Evolutionary conservation across 2,797 vertebrate species (phyloP), one percentile per base, ranked within the genome.

Genomic region (Acipenser transmontanus): DNA sequence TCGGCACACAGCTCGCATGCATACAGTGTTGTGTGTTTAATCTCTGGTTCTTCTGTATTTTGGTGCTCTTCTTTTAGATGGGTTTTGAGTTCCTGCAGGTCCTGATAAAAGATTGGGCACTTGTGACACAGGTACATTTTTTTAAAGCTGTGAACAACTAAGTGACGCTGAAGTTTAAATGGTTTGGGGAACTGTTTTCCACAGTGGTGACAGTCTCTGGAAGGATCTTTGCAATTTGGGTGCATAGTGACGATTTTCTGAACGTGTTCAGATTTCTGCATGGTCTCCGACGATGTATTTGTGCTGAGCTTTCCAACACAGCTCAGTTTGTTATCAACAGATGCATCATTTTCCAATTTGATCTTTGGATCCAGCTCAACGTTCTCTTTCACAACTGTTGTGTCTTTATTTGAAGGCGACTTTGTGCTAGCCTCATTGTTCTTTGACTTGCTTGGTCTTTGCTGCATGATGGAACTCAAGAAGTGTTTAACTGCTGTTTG

Each of bases 151-250:
- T 99, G 97, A 69, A 99, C 97, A 1, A 97, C 96, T 47, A 99
- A 84, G 77, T 99, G 97, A 64, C 97, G 89, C 77, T 99, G 97
- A 52, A 99, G 94, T 79, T 99, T 99, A 77, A 99, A 99, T 7
- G 97, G 97, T 64, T 99, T 99, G 64, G 97, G 97, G 80, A 99
- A 99, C 71, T 94, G 94, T 65, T 99, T 99, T 52, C 96, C 97
- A 0, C 97, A 99, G 83, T 99, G 97, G 70, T 99, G 97, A 75
- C 97, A 99, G 78, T 99, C 97, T 67, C 97, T 89, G 12, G 96
- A 97, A 7, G 95, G 96, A 71, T 99, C 96, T 83, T 95, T 97
- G 87, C 97, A 98, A 79, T 97, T 94, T 1, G 91, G 89, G 77
- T 96, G 97, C 83, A 95, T 94, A 48, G 92, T 89, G 51, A 86